Evolutionary conservation across 2,888 invertebrate genomes (phyloP), one percentile per base, ranked within the genome.

Genomic region (Acronicta aceris): DNA sequence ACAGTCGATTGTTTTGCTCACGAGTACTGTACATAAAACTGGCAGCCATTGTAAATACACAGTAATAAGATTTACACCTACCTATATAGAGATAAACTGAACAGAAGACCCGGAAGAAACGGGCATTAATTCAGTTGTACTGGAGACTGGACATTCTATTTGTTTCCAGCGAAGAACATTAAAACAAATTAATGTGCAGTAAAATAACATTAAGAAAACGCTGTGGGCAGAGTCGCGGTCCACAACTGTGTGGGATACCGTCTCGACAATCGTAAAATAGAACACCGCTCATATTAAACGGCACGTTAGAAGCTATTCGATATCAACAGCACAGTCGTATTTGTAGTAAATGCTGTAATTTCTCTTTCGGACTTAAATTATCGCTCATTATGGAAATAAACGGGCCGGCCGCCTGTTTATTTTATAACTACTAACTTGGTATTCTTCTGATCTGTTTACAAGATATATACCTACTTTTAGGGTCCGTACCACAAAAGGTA

Each of bases 101-200:
- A 67, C 65, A 61, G 59, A 59, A 64, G 59, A 66, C 64, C 52
- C 61, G 62, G 69, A 78, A 65, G 46, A 61, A 33, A 53, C 17
- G 48, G 50, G 60, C 65, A 74, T 73, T 65, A 69, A 69, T 75
- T 65, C 58, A 70, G 38, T 59, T 57, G 51, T 69, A 60, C 56
- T 12, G 13, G 17, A 55, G 51, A 33, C 61, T 58, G 64, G 59
- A 62, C 55, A 64, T 62, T 68, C 36, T 69, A 63, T 69, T 60
- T 66, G 63, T 79, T 68, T 67, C 65, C 47, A 71, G 65, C 53
- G 42, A 62, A 45, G 40, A 64, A 76, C 81, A 81, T 81, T 78
- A 77, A 75, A 76, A 77, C 66, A 75, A 81, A 83, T 81, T 80
- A 83, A 84, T 83, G 80, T 81, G 74, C 75, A 69, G 74, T 80